A percentile compares a stretch with the other conserved stretches of the same genome.
Conservation (phyloP, 2,113 vertebrate species). For the Leptobrachium leishanense region DNA sequence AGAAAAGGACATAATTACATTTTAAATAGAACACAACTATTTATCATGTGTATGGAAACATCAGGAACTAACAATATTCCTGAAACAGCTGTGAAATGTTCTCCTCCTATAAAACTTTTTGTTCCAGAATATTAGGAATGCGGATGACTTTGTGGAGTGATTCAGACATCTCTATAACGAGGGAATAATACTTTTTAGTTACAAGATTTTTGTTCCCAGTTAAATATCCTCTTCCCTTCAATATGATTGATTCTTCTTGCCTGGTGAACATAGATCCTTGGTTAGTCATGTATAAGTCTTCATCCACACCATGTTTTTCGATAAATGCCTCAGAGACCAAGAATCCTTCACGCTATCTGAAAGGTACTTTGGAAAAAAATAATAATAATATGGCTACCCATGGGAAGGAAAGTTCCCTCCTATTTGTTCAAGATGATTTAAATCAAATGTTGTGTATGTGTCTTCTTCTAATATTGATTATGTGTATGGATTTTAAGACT, state of each 20-base stretch:
- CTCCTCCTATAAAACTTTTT: too few relatives aligned
- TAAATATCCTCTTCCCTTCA: constrained; percentile 37
- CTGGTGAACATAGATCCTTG: constrained; percentile 22
- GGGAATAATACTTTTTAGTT: constrained; percentile 24
- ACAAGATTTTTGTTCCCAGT: constrained; percentile 8
- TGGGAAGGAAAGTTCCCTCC: constrained; percentile 12
- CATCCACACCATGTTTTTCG: constrained; percentile 38
- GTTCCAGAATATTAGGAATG: too few relatives aligned
- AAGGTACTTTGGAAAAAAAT: constrained; percentile 12
- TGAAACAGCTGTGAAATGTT: too few relatives aligned
- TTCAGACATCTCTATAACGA: background rate
- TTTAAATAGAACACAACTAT: too few relatives aligned
- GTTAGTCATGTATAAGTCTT: constrained; percentile 41
- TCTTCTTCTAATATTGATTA: constrained; percentile 29
- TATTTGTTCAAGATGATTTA: constrained; percentile 26
- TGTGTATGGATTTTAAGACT: background rate
- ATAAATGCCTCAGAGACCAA: constrained; percentile 24
- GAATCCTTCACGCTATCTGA: constrained; percentile 20
- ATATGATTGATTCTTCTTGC: constrained; percentile 43
- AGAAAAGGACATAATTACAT: too few relatives aligned
- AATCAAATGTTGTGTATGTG: constrained; percentile 12
- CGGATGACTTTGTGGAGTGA: too few relatives aligned
- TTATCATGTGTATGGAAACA: too few relatives aligned
- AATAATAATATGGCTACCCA: constrained; percentile 8
- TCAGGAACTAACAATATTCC: too few relatives aligned